Evolutionary conservation across 2,797 vertebrate genomes (phyloP), one percentile per base, ranked within the genome.

Genomic region (Arnoldichthys spilopterus): DNA sequence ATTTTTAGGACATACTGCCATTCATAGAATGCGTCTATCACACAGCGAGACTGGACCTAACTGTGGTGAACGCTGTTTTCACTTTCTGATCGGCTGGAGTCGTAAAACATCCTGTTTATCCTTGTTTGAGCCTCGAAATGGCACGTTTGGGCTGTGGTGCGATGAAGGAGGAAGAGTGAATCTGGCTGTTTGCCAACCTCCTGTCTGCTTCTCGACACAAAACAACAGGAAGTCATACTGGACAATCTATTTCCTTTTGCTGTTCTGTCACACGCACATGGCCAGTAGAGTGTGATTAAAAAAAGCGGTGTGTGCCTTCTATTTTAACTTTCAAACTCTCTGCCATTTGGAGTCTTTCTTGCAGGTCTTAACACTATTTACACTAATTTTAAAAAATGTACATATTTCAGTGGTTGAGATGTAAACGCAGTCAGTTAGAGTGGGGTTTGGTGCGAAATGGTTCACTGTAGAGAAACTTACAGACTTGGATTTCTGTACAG

Each of bases 211-310:
- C 58, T 61, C 26, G 61, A 49, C 49, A 40, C 37, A 37, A 28
- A 59, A 62, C 63, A 77, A 77, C 80, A 77, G 75, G 75, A 82
- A 82, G 80, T 77, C 53, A 30, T 77, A 61, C 40, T 67, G 70
- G 76, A 59, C 43, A 28, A 49, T 70, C 76, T 47, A 51, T 56
- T 82, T 77, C 75, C 70, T 82, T 56, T 49, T 54, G 30, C 26
- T 30, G 58, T 30, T 15, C 40, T 34, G 71, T 47, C 24, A 68
- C 34, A 26, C 24, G 43, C 64, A 68, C 64, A 45, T 37, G 32
- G 18, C 13, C 40, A 64, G 62, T n/a, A 34, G 62, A 64, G 62
- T 22, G 8, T 64, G 59, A 62, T 64, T 64, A 64, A 67, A 45
- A n/a, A 62, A 62, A 6, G 58, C 26, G 2, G 1, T 18, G 5